A percentile compares a stretch with the other conserved stretches of the same genome.
These are phyloP conservation scores for Physocephala rufipes DNA, from an alignment of 2,888 invertebrate species.

Conservation along the genomic window DNA sequence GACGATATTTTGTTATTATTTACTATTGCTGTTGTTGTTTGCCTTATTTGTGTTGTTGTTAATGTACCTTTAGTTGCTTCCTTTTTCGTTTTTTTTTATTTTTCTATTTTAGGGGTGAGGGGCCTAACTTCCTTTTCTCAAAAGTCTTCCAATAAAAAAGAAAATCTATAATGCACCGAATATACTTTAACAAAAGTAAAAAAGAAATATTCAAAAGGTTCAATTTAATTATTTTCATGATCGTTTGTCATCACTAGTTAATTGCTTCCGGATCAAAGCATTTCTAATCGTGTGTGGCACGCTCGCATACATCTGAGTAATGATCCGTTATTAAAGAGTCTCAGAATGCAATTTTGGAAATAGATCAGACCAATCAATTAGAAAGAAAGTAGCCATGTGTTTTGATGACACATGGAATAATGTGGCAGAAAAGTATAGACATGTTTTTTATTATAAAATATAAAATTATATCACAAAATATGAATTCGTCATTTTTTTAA, in stretches of 20 bases:
- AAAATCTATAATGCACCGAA: too few relatives aligned
- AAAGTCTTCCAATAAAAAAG: too few relatives aligned
- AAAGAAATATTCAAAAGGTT: too few relatives aligned
- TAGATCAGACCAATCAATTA: background rate
- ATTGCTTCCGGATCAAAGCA: conserved; percentile 28
- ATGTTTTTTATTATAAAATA: too few relatives aligned
- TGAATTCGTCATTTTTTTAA: too few relatives aligned
- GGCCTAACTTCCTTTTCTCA: conserved; percentile 6
- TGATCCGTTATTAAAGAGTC: background rate
- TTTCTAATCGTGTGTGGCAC: conserved; percentile 31
- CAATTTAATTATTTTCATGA: background rate
- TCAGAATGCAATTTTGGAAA: background rate
- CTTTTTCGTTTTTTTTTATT: too few relatives aligned
- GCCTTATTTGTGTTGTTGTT: background rate
- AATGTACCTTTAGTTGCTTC: background rate
- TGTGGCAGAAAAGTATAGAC: too few relatives aligned
- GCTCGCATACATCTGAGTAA: background rate
- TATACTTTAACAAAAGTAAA: too few relatives aligned
- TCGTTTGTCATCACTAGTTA: conserved; percentile 25
- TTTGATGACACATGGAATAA: too few relatives aligned
- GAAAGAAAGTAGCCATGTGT: background rate
- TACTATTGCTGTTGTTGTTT: background rate
- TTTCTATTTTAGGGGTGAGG: too few relatives aligned
- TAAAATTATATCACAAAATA: too few relatives aligned
- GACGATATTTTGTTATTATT: conserved; percentile 3